Evolutionary conservation across 2,113 vertebrate species (phyloP), one percentile per base, ranked within the genome.

Genomic region (Oenanthe oenanthe): DNA sequence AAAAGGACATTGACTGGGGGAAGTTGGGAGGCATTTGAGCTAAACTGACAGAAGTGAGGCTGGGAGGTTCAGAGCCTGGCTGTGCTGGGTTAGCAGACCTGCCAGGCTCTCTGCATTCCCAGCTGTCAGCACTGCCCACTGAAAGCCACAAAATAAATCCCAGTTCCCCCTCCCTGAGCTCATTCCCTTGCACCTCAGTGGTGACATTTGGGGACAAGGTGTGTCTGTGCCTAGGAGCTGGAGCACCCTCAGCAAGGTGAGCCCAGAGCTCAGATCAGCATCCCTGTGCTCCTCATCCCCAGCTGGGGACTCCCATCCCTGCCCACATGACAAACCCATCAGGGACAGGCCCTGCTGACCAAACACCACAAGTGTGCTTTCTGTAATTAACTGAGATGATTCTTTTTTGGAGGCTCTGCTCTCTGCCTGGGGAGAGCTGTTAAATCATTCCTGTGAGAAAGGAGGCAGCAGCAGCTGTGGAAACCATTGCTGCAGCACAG

Each of bases 381-480:
- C 87, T 28, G 7, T 40, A 82, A 93, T 92, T 78, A 73, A 85
- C 83, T 62, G 58, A 6, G 36, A 42, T 47, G 62, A 73, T 83
- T 54, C 51, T 90, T 79, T 73, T 70, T 51, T 25, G 74, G 78
- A 36, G 91, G 73, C 40, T 74, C 66, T 50, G 65, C 25, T 71
- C 86, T 54, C 78, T 60, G 92, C 85, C 86, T 26, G 60, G 79
- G 92, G 65, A 71, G 45, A 74, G 91, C 79, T 85, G 96, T 65
- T 84, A n/a, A 84, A 77, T 88, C 56, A 51, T 76, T 95, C 88
- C 96, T 93, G 93, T 86, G 96, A 95, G 97, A 93, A 93, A 74
- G 92, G 83, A 43, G 9, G 87, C 72, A 91, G 85, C 68, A 72
- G 92, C 98, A 97, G 97, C 98, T 98, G 98, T 92, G 96, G 95